Evolutionary conservation across 37 sponge, comb jelly and placozoan genomes (phyloP), one percentile per base, ranked within the genome.

Genomic region (Diacarnus erythraeanus): DNA sequence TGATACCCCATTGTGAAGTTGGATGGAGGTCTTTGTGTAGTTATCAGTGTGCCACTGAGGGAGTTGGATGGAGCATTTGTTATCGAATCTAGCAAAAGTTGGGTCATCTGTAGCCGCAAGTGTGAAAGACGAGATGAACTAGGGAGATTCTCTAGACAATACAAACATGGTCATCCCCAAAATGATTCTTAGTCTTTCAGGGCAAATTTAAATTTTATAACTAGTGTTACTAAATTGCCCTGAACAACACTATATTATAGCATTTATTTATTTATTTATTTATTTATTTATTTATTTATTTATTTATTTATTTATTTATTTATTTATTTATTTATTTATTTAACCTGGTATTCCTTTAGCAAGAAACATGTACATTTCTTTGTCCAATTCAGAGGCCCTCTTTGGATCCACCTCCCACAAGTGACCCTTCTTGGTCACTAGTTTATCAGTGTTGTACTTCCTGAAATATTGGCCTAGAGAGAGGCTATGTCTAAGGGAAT

Each of bases 391-490:
- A 26, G 77, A 2, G 36, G 25, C 41, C 65, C 64, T 77, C n/a
- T 40, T 22, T n/a, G 77, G 77, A 17, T 59, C 41, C 18, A 77
- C 77, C 38, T 77, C 77, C 77, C 77, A 77, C 4, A 42, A 42
- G 29, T 63, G 39, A 17, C 77, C 77, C 43, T 77, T 77, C 36
- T 42, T 77, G 41, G 64, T 29, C 51, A 9, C 31, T 21, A 31
- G 26, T 6, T 6, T 23, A 3, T 60, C 60, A 15, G 3, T 51
- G 30, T 43, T 54, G 4, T 41, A 43, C 31, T 42, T 59, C 22
- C 77, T 59, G 77, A 77, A 77, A 23, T 38, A 77, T 25, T 77
- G 77, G 2, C 77, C 77, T 0, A 77, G 65, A 23, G 77, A 77
- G 2, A 77, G 44, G 30, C 77, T 59, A 39, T 77, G 77, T 9